These are phyloP conservation scores for Dinothrombium tinctorium DNA, from an alignment of 1,140 invertebrate species.

Conservation along the genomic window DNA sequence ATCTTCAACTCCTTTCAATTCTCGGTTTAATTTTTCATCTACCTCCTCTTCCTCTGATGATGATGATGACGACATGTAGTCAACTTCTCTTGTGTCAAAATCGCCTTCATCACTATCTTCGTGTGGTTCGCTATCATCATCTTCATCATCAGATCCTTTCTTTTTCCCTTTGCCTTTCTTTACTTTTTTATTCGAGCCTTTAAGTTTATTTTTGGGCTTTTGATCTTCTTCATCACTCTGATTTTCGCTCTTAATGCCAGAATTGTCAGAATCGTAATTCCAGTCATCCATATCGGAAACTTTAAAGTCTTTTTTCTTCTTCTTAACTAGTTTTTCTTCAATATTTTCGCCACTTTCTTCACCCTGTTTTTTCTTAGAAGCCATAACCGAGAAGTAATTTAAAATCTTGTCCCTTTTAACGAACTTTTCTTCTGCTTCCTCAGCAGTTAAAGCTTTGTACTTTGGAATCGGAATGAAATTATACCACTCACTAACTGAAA, in stretches of 20 bases:
- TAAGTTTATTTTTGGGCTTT: constrained; percentile 14
- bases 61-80: constrained; percentile 39
- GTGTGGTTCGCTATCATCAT: constrained; percentile 49
- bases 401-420: constrained; percentile 72
- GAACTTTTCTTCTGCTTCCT: constrained; percentile 91
- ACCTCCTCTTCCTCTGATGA: constrained; percentile 32
- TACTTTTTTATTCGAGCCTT: constrained; percentile 9
- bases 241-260: constrained; percentile 45
- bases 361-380: constrained; percentile 47
- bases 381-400: constrained; percentile 85
- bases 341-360: constrained; percentile 46
- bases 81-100: constrained; percentile 63
- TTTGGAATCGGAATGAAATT: constrained; percentile 57
- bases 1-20: constrained; percentile 52
- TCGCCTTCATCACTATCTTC: constrained; percentile 93
- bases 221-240: constrained; percentile 17
- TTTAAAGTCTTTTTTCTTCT: constrained; percentile 27
- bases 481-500: constrained; percentile 75
- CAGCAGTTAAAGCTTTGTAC: constrained; percentile 75
- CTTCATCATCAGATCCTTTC: constrained; percentile 45
- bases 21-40: constrained; percentile 35
- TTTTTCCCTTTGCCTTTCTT: constrained; percentile 32
- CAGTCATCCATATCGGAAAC: constrained; percentile 85
- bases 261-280: constrained; percentile 31
- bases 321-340: constrained; percentile 25